Conservation (phyloP, 2,797 vertebrate species). For the Thamnophis elegans region DNA sequence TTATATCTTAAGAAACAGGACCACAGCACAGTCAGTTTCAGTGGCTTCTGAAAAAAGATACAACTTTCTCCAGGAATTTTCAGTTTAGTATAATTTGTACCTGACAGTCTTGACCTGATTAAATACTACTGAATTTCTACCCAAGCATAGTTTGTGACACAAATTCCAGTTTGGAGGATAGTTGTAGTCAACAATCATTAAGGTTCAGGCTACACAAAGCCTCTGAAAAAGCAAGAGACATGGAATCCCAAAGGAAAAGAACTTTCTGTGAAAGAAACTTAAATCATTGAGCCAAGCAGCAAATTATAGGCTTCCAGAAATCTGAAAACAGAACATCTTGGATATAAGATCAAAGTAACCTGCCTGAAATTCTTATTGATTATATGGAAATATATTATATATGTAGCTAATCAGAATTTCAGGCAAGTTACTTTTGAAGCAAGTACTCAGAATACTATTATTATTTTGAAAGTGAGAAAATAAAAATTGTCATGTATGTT, state of each 20-base stretch:
- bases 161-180: background rate
- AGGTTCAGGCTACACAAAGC: background rate
- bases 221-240: background rate
- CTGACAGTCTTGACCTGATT: background rate
- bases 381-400: background rate
- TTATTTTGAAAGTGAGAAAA: constrained; percentile 16
- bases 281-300: background rate
- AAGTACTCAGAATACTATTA: background rate
- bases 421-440: background rate
- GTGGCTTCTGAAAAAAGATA: background rate
- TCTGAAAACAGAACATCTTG: background rate
- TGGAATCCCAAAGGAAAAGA: background rate
- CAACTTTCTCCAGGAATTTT: background rate
- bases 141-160: background rate
- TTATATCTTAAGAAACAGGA: background rate
- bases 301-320: background rate
- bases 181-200: background rate
- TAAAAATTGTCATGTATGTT: background rate
- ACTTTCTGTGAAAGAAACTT: background rate
- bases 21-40: background rate
- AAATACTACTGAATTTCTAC: background rate
- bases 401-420: background rate
- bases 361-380: background rate
- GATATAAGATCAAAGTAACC: background rate
- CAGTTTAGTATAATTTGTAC: background rate